Evolutionary conservation across 2,113 vertebrate species (phyloP), one percentile per base, ranked within the genome.

Genomic region (Oryzias javanicus): DNA sequence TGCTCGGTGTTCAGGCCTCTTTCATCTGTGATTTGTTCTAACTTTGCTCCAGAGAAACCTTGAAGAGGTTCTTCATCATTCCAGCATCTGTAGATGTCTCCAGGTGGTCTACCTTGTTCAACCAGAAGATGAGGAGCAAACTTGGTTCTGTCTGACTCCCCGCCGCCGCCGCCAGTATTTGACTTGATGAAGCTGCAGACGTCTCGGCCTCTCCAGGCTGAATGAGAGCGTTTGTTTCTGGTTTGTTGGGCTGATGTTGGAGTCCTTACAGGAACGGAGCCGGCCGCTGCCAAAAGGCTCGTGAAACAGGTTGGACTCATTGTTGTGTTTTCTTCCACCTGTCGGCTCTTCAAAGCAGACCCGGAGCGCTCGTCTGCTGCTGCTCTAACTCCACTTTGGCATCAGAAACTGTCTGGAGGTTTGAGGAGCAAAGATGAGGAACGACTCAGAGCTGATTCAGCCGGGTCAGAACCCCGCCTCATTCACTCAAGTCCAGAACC

Each of bases 111-210:
- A 8, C 29, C 7, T 35, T 35, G 29, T 35, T 25, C n/a, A n/a
- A 25, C 4, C 25, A 27, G 25, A 27, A 6, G 25, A 27, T 5
- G 25, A 27, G 25, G 25, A 25, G 4, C 25, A 27, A 27, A 35
- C 35, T 10, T 1, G 35, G 10, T 12, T 35, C 35, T 35, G 35
- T 8, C n/a, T 0, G 6, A 12, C 29, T 5, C 48, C 18, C 1
- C 0, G n/a, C 49, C 51, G 52, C 19, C 1, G 57, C 42, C n/a
- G 15, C 16, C 1, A 49, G 35, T n/a, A 1, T 42, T 70, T 70
- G 63, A 53, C 18, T 49, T 35, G 55, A 64, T 68, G 54, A 60
- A 49, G 1, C 29, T 62, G 69, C 63, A 83, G 72, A 70, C 65
- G 1, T 58, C 54, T 52, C 12, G 47, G 64, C 61, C 16, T 58